These are phyloP conservation scores for Xiphophorus hellerii DNA, from an alignment of 2,113 vertebrate genomes.

Conservation along the genomic window DNA sequence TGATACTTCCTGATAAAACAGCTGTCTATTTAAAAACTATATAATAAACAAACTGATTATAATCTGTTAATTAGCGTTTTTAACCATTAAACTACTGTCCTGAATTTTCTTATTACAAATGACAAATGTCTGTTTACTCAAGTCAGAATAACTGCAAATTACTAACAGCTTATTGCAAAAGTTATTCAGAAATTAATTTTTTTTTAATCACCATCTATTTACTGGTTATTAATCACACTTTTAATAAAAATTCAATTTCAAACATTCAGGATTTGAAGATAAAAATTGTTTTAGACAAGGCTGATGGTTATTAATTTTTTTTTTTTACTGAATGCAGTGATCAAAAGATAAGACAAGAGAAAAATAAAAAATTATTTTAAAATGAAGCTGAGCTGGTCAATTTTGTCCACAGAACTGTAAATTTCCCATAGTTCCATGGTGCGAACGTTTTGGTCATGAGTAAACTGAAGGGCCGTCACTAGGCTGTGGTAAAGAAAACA, in stretches of 20 bases:
- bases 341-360: constrained; percentile 22
- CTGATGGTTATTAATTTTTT: background rate
- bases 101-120: no score
- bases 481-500: constrained; percentile 5
- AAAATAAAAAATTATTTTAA: background rate
- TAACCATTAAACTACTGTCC: no score
- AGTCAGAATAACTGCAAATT: background rate
- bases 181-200: background rate
- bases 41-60: background rate
- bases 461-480: constrained; percentile 73
- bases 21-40: background rate
- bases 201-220: no score
- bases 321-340: constrained; percentile 49
- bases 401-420: constrained; percentile 48
- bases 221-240: background rate
- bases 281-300: background rate
- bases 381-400: constrained; percentile 47
- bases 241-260: background rate
- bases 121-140: background rate
- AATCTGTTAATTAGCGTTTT: no score
- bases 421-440: constrained; percentile 26
- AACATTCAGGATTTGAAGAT: background rate
- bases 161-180: background rate
- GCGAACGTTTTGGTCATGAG: constrained; percentile 69
- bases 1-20: background rate